A percentile compares a stretch with the other conserved stretches of the same genome.
Evolutionary conservation across 1,140 invertebrate species (phyloP).

Genomic region (Aphelinus certus): DNA sequence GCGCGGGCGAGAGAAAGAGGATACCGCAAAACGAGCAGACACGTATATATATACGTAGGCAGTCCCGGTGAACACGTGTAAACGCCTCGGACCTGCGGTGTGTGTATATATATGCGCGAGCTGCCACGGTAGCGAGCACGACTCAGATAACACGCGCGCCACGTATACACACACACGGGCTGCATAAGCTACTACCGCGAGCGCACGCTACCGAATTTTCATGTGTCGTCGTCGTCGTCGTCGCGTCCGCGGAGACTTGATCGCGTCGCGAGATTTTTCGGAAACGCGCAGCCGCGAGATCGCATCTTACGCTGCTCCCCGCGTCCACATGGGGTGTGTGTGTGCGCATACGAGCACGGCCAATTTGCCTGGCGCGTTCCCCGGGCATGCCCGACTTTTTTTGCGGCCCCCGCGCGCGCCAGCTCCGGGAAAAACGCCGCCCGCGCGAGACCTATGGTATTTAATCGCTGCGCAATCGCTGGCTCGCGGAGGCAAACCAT

Average conservation of each 20-base stretch:
- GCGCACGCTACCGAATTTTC: conserved; percentile 61
- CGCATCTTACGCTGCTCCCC: not conserved
- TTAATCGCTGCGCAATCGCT: conserved; percentile 3
- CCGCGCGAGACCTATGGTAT: conserved; percentile 21
- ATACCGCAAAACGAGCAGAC: no score
- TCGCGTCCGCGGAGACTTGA: conserved; percentile 9
- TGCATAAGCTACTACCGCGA: not conserved
- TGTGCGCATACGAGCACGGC: no score
- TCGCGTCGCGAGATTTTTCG: conserved; percentile 52
- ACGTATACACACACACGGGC: conserved; percentile 56
- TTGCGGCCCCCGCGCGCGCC: no score
- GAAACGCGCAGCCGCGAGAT: conserved; percentile 32
- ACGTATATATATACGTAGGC: not conserved
- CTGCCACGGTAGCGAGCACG: conserved; percentile 55
- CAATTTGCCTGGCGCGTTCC: no score
- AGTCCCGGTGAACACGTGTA: conserved; percentile 49
- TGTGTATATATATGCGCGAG: no score
- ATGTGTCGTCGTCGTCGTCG: no score
- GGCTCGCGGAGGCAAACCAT: no score
- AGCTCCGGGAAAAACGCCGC: no score
- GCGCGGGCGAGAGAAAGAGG: conserved; percentile 9
- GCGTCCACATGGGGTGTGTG: not conserved
- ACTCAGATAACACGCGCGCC: conserved; percentile 56
- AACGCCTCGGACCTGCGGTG: conserved; percentile 40
- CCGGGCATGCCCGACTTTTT: no score